Conservation (phyloP, 2,113 vertebrate species). For the Falco punctatus region DNA sequence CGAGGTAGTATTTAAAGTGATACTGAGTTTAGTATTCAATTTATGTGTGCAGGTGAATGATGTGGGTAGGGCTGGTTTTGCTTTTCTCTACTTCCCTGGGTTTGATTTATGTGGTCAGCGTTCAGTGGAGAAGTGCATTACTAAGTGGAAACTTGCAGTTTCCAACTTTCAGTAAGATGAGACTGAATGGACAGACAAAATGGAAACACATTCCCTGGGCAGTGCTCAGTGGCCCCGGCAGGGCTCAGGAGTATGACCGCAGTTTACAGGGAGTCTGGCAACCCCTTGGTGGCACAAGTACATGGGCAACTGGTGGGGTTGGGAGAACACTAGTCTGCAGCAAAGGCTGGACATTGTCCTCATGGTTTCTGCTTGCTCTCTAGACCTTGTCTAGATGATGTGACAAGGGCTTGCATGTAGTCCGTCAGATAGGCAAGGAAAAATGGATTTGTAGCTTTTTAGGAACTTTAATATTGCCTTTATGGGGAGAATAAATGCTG, state of each 20-base stretch:
- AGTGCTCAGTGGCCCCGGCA: not conserved
- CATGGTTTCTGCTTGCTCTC: not conserved
- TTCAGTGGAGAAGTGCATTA: not conserved
- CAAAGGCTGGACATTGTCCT: not conserved
- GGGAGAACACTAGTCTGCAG: not conserved
- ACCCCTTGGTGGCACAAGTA: not conserved
- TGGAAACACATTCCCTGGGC: not conserved
- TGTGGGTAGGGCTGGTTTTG: not conserved
- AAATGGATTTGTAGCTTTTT: not conserved
- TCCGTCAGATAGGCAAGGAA: not conserved
- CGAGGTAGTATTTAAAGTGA: not conserved
- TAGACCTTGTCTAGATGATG: not conserved
- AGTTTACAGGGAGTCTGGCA: not conserved
- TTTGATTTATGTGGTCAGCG: rapidly evolving
- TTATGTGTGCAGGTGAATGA: not conserved
- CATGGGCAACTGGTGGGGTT: not conserved
- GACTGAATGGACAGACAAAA: not conserved
- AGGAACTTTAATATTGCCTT: not conserved
- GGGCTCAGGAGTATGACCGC: not conserved
- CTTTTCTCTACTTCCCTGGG: not conserved
- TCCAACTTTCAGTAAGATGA: not conserved
- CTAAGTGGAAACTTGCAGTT: not conserved
- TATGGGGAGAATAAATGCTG: not conserved
- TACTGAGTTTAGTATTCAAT: not conserved
- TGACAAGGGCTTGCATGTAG: not conserved